Evolutionary conservation across 2,113 vertebrate genomes (phyloP), one percentile per base, ranked within the genome.

Genomic region (Jacana jacana): DNA sequence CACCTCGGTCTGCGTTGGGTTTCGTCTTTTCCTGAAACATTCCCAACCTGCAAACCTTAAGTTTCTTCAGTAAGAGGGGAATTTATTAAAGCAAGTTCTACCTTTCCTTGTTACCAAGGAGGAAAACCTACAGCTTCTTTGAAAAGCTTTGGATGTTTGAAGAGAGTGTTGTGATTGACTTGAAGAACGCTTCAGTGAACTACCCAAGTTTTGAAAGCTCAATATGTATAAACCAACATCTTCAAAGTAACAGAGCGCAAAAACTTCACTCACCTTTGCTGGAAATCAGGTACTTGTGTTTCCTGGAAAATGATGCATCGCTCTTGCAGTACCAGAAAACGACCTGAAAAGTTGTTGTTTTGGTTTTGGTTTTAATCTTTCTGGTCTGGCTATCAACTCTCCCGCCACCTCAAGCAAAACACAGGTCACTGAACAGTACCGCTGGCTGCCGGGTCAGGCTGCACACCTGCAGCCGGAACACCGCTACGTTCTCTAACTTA

Each of bases 201-300:
- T 95, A 48, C 19, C 28, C 6, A 54, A 16, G 25, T 37, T 88
- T 75, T 87, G 31, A 11, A 73, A 90, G 37, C 57, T 18, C 64
- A 66, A 35, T 22, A 30, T 23, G 10, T 40, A 28, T 6, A n/a
- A n/a, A 51, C 20, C 4, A 66, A 77, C 40, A 66, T 28, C 39
- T 83, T 81, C 80, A 49, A 82, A 86, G 87, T 81, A 97, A 83
- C 5, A 93, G 95, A 95, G 77, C 64, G 91, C 94, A 96, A 97
- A 97, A 93, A 52, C 78, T 65, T 96, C 91, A 97, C 95, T 95
- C 85, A 93, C 87, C 71, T 96, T 89, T 77, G 75, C 95, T 57
- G 96, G 85, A 96, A 97, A 91, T 78, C 82, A 91, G 85, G 81
- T 69, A 88, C 35, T 90, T 91, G 66, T 4, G 25, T 76, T 60